Base-by-base conservation (phyloP, 2,113 vertebrate genomes). In the Pycnonotus jocosus region DNA sequence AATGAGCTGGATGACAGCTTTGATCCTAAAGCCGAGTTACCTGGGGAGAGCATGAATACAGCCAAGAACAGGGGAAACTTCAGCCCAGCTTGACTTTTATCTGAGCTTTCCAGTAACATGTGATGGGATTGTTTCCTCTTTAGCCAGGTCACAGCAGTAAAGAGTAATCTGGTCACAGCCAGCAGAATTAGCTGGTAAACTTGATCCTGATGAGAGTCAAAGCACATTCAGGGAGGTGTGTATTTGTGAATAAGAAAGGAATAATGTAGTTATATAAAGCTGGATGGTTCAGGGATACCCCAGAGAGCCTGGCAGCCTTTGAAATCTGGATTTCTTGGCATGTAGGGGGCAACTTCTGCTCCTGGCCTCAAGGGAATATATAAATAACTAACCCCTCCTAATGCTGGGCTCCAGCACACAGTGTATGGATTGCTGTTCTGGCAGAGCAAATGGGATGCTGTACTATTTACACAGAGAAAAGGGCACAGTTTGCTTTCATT, bases 401-500 rank as follows among this genome's bases (percentile, higher is more conserved):
- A n/a, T 4, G 3, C 33, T 62, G 22, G 45, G 50, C 68, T 90
- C 64, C 42, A 31, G 76, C 58, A 77, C n/a, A 51, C 45, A 33
- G 20, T 1, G 7, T 62, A 58, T 62, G 76, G 74, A 31, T 95
- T 91, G 86, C 83, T 95, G 30, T 53, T 74, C 53, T 86, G 76
- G 80, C 92, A 91, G 64, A 70, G 70, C 64, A 79, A 86, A 77
- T 47, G 82, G 57, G 88, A 82, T 85, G 66, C 86, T 87, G 33
- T 61, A 40, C 64, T 88, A 45, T 68, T 89, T 84, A 83, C 85
- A 91, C 51, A 93, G 77, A 95, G 60, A 91, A 85, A 53, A 91
- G 94, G 87, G 87, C 94, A 69, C 48, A 11, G 12, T 90, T 95
- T n/a, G 37, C 81, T 92, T 94, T 96, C 69, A 31, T 80, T 54